Percentiles rank a stretch among this genome's conserved stretches.
Conservation (phyloP, 2,797 vertebrate genomes). For the Sebastes minor region DNA sequence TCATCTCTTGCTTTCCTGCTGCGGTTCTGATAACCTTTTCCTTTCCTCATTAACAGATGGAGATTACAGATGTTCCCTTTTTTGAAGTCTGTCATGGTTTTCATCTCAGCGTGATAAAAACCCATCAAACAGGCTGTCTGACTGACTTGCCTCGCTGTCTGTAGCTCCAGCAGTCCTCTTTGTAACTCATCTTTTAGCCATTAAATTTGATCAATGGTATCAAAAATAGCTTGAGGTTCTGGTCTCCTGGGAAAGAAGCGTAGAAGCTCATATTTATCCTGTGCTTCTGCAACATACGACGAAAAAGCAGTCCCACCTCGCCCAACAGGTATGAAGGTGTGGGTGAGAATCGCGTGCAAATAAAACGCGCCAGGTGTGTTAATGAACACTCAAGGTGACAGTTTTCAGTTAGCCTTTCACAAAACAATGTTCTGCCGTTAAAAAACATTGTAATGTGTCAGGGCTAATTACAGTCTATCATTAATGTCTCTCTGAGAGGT, state of each 20-base stretch:
- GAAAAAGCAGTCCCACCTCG: neutral
- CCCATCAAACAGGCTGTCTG: neutral
- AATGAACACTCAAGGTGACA: neutral
- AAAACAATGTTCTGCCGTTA: neutral
- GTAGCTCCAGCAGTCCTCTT: neutral
- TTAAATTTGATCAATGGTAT: neutral
- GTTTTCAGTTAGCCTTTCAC: neutral
- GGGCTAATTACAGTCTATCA: neutral
- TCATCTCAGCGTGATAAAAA: slow-evolving; percentile 31
- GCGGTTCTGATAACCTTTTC: slow-evolving; percentile 54
- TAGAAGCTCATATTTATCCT: accelerated
- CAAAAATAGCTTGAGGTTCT: neutral
- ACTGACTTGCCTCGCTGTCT: neutral
- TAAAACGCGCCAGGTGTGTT: neutral
- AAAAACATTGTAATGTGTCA: neutral
- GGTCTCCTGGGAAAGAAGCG: neutral
- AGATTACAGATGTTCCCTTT: slow-evolving; percentile 28
- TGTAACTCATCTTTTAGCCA: neutral
- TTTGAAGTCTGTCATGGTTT: slow-evolving; percentile 27
- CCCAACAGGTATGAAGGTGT: slow-evolving; percentile 5
- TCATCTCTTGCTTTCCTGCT: slow-evolving; percentile 1
- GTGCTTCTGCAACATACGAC: too few relatives aligned
- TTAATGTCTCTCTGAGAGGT: neutral
- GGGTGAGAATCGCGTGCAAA: neutral
- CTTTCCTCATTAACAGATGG: slow-evolving; percentile 45